Conservation (phyloP, 1,140 invertebrate genomes). For the Drosophila serrata region DNA sequence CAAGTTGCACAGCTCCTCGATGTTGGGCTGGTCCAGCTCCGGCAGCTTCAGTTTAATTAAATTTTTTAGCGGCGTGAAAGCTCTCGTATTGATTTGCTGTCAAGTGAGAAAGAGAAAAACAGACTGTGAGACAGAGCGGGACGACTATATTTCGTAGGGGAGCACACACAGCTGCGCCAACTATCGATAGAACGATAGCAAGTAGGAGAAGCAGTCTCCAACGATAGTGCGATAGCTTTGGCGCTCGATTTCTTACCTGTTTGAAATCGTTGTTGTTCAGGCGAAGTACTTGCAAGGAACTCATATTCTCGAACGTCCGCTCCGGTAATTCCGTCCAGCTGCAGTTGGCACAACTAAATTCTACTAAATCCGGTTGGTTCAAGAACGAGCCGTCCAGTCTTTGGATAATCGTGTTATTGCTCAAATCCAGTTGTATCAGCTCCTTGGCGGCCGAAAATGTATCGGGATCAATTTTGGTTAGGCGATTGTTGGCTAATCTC, state of each 20-base stretch:
- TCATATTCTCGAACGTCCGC: constrained; percentile 85
- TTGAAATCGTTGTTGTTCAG: constrained; percentile 85
- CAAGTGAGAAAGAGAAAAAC: constrained; percentile 24
- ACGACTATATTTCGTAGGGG: constrained; percentile 40
- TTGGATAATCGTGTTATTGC: constrained; percentile 86
- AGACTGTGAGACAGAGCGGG: constrained; percentile 48
- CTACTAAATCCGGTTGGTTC: constrained; percentile 67
- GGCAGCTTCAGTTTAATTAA: constrained; percentile 80
- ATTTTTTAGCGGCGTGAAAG: constrained; percentile 75
- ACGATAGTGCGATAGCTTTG: constrained; percentile 21
- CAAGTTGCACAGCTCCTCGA: constrained; percentile 75
- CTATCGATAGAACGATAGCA: constrained; percentile 53
- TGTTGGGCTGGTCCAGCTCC: constrained; percentile 65
- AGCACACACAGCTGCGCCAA: constrained; percentile 14
- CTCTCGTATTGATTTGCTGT: constrained; percentile 84
- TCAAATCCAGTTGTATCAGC: constrained; percentile 86
- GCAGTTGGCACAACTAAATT: constrained; percentile 78
- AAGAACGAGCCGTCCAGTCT: constrained; percentile 77
- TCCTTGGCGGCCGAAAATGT: constrained; percentile 85
- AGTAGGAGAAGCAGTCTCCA: neutral
- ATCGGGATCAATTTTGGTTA: constrained; percentile 86
- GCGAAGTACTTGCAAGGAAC: constrained; percentile 83
- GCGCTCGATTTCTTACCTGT: constrained; percentile 62
- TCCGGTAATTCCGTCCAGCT: constrained; percentile 76
- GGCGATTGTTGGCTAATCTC: constrained; percentile 86